Percentiles rank a stretch among this genome's conserved stretches.
These are phyloP conservation scores for Drosophila tropicalis DNA, from an alignment of 1,140 invertebrate genomes.

Conservation along the genomic window DNA sequence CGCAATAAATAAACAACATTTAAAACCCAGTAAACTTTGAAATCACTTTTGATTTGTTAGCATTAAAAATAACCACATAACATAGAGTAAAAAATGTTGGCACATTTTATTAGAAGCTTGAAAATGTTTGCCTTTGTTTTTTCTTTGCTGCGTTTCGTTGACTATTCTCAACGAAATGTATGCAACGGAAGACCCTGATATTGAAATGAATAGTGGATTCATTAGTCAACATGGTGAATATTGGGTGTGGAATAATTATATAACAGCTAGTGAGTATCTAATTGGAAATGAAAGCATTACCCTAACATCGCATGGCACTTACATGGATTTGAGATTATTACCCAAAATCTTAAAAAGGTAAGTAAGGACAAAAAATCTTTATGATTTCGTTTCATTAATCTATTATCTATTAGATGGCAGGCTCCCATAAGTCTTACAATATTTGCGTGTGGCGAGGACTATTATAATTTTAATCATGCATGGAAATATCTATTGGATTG, in stretches of 20 bases:
- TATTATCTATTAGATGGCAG: slow-evolving; percentile 84
- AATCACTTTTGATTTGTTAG: not conserved
- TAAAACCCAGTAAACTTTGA: not conserved
- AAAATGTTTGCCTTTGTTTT: not conserved
- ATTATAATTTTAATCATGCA: slow-evolving; percentile 85
- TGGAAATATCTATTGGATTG: slow-evolving; percentile 88
- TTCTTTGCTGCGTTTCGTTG: not conserved
- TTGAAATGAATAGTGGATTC: not conserved
- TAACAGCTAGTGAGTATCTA: slow-evolving; percentile 6
- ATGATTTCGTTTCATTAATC: not conserved
- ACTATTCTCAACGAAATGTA: slow-evolving; percentile 12
- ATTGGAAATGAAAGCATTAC: slow-evolving; percentile 40
- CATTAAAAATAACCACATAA: not conserved
- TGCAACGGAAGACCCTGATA: not conserved
- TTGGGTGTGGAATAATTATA: slow-evolving; percentile 46
- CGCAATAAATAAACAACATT: not conserved
- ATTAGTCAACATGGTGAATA: slow-evolving; percentile 41
- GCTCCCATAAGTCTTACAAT: slow-evolving; percentile 88
- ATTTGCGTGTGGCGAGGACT: slow-evolving; percentile 89
- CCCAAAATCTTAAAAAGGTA: slow-evolving; percentile 27
- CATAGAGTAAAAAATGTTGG: slow-evolving; percentile 23
- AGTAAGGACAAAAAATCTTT: not conserved
- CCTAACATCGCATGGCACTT: slow-evolving; percentile 39
- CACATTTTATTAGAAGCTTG: slow-evolving; percentile 20
- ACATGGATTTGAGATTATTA: slow-evolving; percentile 30